phyloP scores from a whole-genome alignment of 2,797 vertebrate genomes.

The Anas acuta region DNA sequence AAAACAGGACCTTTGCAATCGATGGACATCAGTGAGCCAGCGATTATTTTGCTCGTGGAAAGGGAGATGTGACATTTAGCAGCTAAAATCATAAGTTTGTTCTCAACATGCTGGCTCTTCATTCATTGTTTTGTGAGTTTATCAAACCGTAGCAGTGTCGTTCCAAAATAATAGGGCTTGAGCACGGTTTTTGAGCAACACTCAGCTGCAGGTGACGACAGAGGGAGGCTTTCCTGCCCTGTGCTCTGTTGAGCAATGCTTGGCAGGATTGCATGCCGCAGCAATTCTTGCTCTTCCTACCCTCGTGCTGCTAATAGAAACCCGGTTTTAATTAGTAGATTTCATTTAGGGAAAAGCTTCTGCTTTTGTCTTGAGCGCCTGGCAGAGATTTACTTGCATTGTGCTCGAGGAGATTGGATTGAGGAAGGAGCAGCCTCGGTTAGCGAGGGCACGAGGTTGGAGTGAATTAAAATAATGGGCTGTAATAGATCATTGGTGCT shows the following conservation, averaged over 20 bases:
- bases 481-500: neutral
- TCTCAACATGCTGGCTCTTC: too few species aligned
- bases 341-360: neutral
- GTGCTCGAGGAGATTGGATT: neutral
- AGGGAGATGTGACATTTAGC: too few species aligned
- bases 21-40: too few species aligned
- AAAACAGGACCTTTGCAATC: too few species aligned
- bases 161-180: too few species aligned
- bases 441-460: rapidly evolving
- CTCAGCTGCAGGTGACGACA: too few species aligned
- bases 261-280: rapidly evolving
- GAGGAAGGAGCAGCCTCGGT: neutral
- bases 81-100: too few species aligned
- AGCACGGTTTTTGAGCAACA: too few species aligned
- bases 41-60: too few species aligned
- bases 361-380: neutral
- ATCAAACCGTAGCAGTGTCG: too few species aligned
- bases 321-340: neutral
- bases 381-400: neutral
- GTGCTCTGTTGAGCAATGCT: neutral
- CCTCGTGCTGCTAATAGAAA: neutral
- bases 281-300: rapidly evolving
- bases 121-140: too few species aligned
- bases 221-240: too few species aligned
- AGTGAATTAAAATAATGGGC: neutral